Conservation (phyloP, 2,888 invertebrate genomes). For the Pharmacophagus antenor region DNA sequence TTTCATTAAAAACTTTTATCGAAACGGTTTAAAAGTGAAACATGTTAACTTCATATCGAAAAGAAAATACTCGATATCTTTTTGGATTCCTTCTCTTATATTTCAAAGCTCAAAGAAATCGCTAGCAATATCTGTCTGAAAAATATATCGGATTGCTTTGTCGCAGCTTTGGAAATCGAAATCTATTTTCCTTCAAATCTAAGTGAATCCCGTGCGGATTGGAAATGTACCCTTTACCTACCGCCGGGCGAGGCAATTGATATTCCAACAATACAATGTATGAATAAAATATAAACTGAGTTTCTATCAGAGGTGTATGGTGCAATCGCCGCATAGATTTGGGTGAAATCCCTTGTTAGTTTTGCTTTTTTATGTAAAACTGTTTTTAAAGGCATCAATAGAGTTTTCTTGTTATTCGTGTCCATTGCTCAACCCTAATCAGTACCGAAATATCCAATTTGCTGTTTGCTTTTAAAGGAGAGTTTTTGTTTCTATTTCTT, state of each 20-base stretch:
- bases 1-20: background rate
- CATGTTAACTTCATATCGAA: conserved; percentile 36
- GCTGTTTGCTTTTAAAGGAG: background rate
- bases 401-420: conserved; percentile 9
- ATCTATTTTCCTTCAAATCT: conserved; percentile 82
- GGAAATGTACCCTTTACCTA: conserved; percentile 81
- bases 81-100: conserved; percentile 75
- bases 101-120: conserved; percentile 82
- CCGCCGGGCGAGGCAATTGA: conserved; percentile 80
- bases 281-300: conserved; percentile 81
- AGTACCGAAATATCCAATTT: background rate
- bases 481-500: background rate
- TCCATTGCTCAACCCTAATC: background rate
- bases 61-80: conserved; percentile 65
- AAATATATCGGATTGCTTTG: conserved; percentile 82
- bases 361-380: conserved; percentile 42
- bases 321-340: conserved; percentile 67
- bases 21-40: background rate
- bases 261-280: conserved; percentile 82
- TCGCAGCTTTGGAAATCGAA: conserved; percentile 81
- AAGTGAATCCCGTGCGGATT: conserved; percentile 82
- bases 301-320: conserved; percentile 73
- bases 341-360: conserved; percentile 57
- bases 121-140: conserved; percentile 81
- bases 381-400: conserved; percentile 28